phyloP scores from a whole-genome alignment of 2,888 invertebrate species.

The Calliopum simillimum region DNA sequence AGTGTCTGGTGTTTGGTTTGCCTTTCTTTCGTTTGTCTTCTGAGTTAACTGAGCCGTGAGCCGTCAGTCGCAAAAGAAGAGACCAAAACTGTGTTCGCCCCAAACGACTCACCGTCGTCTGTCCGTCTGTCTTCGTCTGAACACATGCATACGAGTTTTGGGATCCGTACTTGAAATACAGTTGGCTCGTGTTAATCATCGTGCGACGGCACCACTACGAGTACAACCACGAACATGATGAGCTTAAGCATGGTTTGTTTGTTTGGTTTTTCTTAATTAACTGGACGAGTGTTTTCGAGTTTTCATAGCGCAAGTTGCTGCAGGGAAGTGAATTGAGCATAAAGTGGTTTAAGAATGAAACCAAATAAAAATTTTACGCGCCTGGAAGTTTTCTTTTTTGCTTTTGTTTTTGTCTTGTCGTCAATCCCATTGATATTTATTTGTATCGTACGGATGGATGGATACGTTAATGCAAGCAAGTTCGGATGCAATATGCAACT shows the following conservation, averaged over 20 bases:
- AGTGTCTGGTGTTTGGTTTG: no score
- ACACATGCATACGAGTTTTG: not conserved
- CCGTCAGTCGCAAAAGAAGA: conserved; percentile 16
- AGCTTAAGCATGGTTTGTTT: not conserved
- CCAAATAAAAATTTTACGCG: conserved; percentile 9
- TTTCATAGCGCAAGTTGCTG: not conserved
- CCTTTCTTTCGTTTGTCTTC: no score
- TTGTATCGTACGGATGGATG: no score
- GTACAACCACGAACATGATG: not conserved
- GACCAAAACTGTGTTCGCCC: conserved; percentile 13
- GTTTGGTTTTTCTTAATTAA: not conserved
- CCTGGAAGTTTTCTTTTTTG: not conserved
- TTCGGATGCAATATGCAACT: not conserved
- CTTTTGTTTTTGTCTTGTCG: conserved; percentile 2
- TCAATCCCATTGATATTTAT: conserved; percentile 19
- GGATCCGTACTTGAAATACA: not conserved
- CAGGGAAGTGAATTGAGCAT: conserved; percentile 9
- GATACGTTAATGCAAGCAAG: not conserved
- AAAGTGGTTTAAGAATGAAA: conserved; percentile 15
- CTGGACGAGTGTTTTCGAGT: not conserved
- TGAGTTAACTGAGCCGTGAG: not conserved
- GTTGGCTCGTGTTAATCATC: not conserved
- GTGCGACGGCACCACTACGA: not conserved
- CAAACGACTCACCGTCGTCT: conserved; percentile 5
- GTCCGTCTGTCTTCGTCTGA: not conserved